These are phyloP conservation scores for Labeo calbasu DNA, from an alignment of 2,797 vertebrate species.

Conservation along the genomic window DNA sequence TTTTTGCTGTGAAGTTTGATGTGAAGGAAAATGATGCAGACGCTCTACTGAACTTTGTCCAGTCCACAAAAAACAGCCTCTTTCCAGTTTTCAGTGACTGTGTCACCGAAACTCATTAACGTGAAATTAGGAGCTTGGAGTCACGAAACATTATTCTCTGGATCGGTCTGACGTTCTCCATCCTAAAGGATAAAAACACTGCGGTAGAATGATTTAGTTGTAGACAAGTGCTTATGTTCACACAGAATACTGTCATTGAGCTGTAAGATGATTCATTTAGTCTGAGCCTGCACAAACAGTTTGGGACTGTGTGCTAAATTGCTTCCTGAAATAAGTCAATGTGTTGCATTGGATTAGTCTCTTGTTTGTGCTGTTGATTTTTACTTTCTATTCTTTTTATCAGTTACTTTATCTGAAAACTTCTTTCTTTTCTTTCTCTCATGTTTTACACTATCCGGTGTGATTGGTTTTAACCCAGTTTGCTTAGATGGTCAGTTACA, in stretches of 20 bases:
- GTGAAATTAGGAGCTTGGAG: conserved; percentile 5
- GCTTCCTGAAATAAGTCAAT: conserved; percentile 28
- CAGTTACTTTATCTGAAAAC: background rate
- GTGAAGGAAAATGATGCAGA: conserved; percentile 40
- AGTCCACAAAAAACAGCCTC: conserved; percentile 12
- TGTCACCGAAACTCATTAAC: conserved; percentile 4
- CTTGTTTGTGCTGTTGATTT: conserved; percentile 24
- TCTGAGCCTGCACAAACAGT: conserved; percentile 9
- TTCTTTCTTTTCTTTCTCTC: background rate
- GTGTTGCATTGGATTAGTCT: conserved; percentile 20
- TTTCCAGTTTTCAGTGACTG: conserved; percentile 6
- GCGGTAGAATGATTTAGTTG: background rate
- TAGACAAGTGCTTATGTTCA: conserved; percentile 30
- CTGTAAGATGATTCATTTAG: conserved; percentile 20
- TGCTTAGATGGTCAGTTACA: conserved; percentile 10
- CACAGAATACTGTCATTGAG: conserved; percentile 4
- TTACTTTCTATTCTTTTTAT: background rate
- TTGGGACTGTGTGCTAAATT: conserved; percentile 32
- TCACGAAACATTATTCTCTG: conserved; percentile 13
- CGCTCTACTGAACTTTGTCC: conserved; percentile 1
- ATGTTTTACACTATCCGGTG: background rate
- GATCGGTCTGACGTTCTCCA: conserved; percentile 23
- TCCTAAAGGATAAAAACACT: conserved; percentile 11
- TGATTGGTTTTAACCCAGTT: conserved; percentile 24
- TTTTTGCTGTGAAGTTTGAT: conserved; percentile 25